Base-by-base conservation (phyloP, 2,113 vertebrate species). In the Craseonycteris thonglongyai region DNA sequence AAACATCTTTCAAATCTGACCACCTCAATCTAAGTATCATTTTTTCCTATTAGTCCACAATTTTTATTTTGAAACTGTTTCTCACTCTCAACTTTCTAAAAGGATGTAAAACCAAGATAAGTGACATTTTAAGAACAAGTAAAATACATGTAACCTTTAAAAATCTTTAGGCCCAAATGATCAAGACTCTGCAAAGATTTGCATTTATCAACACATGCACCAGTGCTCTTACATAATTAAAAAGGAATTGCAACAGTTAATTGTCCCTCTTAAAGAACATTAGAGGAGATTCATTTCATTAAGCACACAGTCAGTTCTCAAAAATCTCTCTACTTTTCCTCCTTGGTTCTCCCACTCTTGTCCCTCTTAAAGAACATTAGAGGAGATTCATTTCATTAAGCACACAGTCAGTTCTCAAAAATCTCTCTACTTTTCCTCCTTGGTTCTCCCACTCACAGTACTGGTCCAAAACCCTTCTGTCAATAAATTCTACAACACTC, bases 321-420 rank as follows among this genome's bases (percentile, higher is more conserved):
- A 91, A 81, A 72, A n/a, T n/a, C n/a, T n/a, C 35, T 56, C n/a
- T 45, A 61, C 59, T 91, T 59, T 59, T 92, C 75, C 54, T 56
- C 54, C 54, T 56, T 56, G 54, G 54, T 56, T 56, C 22, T n/a
- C n/a, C n/a, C n/a, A n/a, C n/a, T n/a, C n/a, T 90, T 96, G 75
- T 91, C 33, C 94, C 93, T 96, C 75, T 87, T 93, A 95, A 84
- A 95, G 74, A 93, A 83, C 95, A 95, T 93, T 83, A 97, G 65
- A 71, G 74, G 59, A 61, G 80, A 93, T 84, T 66, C 42, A 26
- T 94, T 95, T 92, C 93, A 87, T 96, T 94, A 96, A 51, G 38
- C 65, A 78, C 45, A 56, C 54, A 89, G 86, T 92, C 78, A 54
- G 69, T 80, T 80, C 30, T 76, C 40, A 89, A 91, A 81, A 74